Conservation (phyloP, 2,888 invertebrate species). For the Orthonevra nobilis region DNA sequence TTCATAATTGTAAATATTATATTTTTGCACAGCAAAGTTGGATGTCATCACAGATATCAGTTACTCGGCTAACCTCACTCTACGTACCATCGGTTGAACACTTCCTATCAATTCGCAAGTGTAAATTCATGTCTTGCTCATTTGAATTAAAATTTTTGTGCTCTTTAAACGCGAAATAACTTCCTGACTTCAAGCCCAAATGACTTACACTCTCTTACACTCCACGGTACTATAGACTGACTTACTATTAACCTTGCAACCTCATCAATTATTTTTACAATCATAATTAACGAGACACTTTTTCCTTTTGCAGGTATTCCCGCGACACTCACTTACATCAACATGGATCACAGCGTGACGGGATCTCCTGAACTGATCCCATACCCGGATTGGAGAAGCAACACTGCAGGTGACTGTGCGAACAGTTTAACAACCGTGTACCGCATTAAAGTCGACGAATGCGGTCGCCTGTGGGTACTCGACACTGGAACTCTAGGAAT, state of each 20-base stretch:
- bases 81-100: no score
- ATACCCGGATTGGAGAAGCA: constrained; percentile 88
- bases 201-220: no score
- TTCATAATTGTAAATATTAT: no score
- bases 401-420: constrained; percentile 88
- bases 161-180: no score
- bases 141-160: no score
- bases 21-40: no score
- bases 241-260: background rate
- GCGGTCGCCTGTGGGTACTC: constrained; percentile 90
- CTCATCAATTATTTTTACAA: background rate
- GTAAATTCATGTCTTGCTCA: no score
- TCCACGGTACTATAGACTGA: no score
- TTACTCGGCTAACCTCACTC: no score
- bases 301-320: constrained; percentile 84
- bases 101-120: no score
- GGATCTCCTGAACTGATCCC: constrained; percentile 89
- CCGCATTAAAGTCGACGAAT: constrained; percentile 88
- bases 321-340: constrained; percentile 89
- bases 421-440: constrained; percentile 89
- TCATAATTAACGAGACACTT: constrained; percentile 7
- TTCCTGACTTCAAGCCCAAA: no score
- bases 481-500: constrained; percentile 92
- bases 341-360: constrained; percentile 84
- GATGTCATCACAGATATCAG: no score